Evolutionary conservation across 2,888 invertebrate species (phyloP).

Genomic region (Hyposoter dolosus): DNA sequence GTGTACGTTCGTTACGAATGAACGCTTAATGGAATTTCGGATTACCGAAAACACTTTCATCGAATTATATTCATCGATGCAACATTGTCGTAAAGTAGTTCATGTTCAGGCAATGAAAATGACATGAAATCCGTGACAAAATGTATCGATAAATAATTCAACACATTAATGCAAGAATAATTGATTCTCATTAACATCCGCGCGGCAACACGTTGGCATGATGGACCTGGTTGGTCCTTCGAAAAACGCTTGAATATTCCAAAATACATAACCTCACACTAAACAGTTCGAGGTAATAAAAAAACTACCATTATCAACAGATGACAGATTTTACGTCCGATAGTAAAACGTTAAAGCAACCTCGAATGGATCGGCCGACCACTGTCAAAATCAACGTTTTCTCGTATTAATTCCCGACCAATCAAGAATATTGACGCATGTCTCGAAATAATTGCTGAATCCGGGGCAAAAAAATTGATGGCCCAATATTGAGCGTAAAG

Average conservation of each 20-base stretch:
- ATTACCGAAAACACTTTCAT: not conserved
- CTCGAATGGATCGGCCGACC: not conserved
- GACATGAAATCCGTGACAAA: not conserved
- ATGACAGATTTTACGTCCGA: not conserved
- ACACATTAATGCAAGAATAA: not conserved
- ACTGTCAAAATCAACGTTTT: not conserved
- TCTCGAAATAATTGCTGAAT: not conserved
- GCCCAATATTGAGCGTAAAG: not conserved
- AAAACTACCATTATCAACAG: not conserved
- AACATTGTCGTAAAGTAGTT: no score
- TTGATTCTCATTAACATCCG: not conserved
- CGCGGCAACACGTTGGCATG: not conserved
- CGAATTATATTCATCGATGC: not conserved
- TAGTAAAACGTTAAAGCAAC: not conserved
- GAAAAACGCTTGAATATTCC: not conserved
- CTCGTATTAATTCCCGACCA: not conserved
- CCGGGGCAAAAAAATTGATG: not conserved
- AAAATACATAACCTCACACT: not conserved
- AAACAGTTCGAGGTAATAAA: not conserved
- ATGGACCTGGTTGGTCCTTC: not conserved
- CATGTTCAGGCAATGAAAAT: no score
- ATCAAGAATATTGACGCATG: constrained; percentile 7
- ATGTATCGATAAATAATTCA: constrained; percentile 10
- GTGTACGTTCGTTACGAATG: not conserved
- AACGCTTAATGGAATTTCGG: not conserved